Conservation (phyloP, 2,113 vertebrate genomes). For the Sceloporus undulatus region DNA sequence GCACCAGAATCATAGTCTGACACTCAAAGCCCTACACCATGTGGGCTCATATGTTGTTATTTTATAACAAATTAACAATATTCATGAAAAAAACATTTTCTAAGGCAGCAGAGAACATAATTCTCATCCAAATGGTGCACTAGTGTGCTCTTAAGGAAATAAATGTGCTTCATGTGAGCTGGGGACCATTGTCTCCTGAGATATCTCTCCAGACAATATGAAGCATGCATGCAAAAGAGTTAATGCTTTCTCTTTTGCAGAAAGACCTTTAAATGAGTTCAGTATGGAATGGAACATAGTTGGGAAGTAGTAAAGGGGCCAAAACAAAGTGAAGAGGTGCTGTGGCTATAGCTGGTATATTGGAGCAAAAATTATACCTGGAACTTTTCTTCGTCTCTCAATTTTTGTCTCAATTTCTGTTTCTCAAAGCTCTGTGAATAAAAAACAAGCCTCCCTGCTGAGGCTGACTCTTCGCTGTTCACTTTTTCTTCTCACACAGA, state of each 20-base stretch:
- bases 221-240: background rate
- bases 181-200: no score
- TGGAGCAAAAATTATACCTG: background rate
- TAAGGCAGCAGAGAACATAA: background rate
- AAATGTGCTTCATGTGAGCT: background rate
- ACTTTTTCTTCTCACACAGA: background rate
- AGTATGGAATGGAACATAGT: background rate
- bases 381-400: background rate
- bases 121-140: background rate
- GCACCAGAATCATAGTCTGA: no score
- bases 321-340: background rate
- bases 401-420: background rate
- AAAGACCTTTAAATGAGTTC: background rate
- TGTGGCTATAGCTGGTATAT: no score
- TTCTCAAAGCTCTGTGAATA: background rate
- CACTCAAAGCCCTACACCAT: no score
- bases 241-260: background rate
- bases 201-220: background rate
- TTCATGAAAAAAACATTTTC: background rate
- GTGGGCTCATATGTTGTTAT: background rate
- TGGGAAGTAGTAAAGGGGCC: no score
- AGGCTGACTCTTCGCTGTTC: background rate
- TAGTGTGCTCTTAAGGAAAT: background rate
- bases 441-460: background rate
- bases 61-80: background rate